Conservation (phyloP, 2,113 vertebrate genomes). For the Hoplias malabaricus region DNA sequence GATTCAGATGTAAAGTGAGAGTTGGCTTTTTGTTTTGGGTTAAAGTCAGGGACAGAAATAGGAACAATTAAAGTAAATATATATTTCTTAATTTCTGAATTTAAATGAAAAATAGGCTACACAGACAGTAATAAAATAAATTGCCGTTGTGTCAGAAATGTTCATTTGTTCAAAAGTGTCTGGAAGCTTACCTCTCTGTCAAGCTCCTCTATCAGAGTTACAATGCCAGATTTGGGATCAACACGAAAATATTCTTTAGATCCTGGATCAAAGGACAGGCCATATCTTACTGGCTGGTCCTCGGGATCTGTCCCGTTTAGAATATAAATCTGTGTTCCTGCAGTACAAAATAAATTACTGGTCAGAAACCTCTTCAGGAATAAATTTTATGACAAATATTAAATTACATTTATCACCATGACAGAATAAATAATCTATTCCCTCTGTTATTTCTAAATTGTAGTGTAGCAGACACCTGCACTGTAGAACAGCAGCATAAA, state of each 20-base stretch:
- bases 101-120: too few relatives aligned
- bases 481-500: too few relatives aligned
- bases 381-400: background rate
- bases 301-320: slow-evolving; percentile 95
- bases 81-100: too few relatives aligned
- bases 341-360: background rate
- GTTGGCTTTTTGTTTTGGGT: too few relatives aligned
- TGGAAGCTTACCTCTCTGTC: slow-evolving; percentile 87
- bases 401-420: background rate
- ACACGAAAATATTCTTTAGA: slow-evolving; percentile 83
- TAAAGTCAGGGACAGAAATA: too few relatives aligned
- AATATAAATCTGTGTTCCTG: slow-evolving; percentile 89
- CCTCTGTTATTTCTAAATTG: too few relatives aligned
- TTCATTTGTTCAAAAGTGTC: background rate
- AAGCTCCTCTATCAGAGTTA: slow-evolving; percentile 85
- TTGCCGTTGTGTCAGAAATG: too few relatives aligned
- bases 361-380: background rate
- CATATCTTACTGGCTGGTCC: slow-evolving; percentile 84
- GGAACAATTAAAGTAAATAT: too few relatives aligned
- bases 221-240: slow-evolving; percentile 81
- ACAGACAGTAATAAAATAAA: too few relatives aligned
- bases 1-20: too few relatives aligned
- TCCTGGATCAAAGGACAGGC: slow-evolving; percentile 84
- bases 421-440: background rate
- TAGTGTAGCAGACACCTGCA: too few relatives aligned